These are phyloP conservation scores for Brassicogethes aeneus DNA, from an alignment of 2,888 invertebrate species.

Conservation along the genomic window DNA sequence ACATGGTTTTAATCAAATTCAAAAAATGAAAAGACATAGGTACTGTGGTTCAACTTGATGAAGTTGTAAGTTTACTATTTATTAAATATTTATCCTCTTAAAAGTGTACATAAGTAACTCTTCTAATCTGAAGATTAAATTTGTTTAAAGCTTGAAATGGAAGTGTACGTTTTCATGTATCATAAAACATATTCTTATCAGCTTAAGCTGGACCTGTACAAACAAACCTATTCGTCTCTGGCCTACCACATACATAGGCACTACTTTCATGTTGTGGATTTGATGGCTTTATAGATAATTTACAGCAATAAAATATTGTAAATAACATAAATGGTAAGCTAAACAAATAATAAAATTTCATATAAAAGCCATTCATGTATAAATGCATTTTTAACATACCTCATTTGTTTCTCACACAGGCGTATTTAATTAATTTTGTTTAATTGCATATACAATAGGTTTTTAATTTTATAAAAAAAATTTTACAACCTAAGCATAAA, in stretches of 20 bases:
- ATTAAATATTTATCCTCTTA: slow-evolving; percentile 5
- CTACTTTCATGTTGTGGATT: slow-evolving; percentile 5
- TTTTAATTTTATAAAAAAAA: too few relatives aligned
- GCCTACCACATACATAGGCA: slow-evolving; percentile 2
- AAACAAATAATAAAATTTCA: too few relatives aligned
- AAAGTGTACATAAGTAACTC: slow-evolving; percentile 7
- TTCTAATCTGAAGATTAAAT: slow-evolving; percentile 12
- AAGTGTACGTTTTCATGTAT: slow-evolving; percentile 12
- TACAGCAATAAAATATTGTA: background rate
- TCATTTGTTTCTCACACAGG: too few relatives aligned
- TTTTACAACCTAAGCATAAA: too few relatives aligned
- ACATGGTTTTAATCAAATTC: too few relatives aligned
- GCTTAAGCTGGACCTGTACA: slow-evolving; percentile 4
- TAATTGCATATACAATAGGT: too few relatives aligned
- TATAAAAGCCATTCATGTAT: too few relatives aligned
- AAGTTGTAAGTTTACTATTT: background rate
- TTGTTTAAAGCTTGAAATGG: slow-evolving; percentile 9
- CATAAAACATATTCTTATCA: slow-evolving; percentile 14
- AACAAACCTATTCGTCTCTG: slow-evolving; percentile 4
- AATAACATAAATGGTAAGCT: too few relatives aligned
- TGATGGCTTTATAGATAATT: slow-evolving; percentile 3
- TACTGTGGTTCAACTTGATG: background rate
- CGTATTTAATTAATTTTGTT: too few relatives aligned
- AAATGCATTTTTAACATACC: too few relatives aligned
- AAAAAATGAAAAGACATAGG: too few relatives aligned